Percentiles rank a stretch among this genome's conserved stretches.
These are phyloP conservation scores for Heliconius himera DNA, from an alignment of 1,140 invertebrate genomes.

Conservation along the genomic window DNA sequence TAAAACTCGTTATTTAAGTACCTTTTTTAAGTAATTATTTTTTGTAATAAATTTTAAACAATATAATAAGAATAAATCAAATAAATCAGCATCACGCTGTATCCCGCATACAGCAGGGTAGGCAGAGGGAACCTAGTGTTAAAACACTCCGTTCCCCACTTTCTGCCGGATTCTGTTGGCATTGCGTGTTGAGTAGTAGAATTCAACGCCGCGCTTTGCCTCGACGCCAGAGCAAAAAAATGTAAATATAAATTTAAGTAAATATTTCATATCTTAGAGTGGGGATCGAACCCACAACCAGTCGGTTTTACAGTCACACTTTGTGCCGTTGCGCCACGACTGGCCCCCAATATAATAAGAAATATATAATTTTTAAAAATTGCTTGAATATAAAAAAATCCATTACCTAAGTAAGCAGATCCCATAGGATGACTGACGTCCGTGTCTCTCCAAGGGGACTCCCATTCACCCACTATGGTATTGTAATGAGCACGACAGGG, in stretches of 20 bases:
- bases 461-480: constrained; percentile 65
- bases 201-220: no score
- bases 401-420: constrained; percentile 72
- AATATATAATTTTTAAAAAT: neutral
- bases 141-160: no score
- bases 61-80: neutral
- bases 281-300: neutral
- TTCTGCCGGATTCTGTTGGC: no score
- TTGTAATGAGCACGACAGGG: constrained; percentile 76
- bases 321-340: no score
- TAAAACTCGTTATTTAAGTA: neutral
- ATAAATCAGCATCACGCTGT: no score
- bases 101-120: no score
- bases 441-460: constrained; percentile 58
- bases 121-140: no score
- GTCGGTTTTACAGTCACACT: no score
- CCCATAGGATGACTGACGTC: constrained; percentile 57
- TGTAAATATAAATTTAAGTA: no score
- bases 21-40: neutral
- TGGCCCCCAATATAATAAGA: neutral
- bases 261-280: no score
- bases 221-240: no score
- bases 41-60: neutral
- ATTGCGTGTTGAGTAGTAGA: no score
- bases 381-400: constrained; percentile 39